Evolutionary conservation across 2,797 vertebrate genomes (phyloP).

Genomic region (Intellagama lesueurii): DNA sequence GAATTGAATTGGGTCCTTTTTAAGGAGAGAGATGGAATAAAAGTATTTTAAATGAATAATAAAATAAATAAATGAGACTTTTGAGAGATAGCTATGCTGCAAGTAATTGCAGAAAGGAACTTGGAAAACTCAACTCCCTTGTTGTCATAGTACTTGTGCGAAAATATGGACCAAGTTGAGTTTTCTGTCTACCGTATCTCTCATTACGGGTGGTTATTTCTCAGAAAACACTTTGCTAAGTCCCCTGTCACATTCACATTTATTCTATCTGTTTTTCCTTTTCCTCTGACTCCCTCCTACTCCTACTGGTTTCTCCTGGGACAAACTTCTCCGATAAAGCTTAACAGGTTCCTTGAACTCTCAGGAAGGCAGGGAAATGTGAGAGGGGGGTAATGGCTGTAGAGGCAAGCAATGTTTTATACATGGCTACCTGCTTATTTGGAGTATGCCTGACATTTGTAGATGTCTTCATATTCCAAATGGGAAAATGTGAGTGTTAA

Average conservation of each 20-base stretch:
- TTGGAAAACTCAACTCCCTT: background rate
- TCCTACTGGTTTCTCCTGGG: too few relatives aligned
- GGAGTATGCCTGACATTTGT: background rate
- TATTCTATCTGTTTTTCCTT: too few relatives aligned
- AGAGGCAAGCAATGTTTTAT: background rate
- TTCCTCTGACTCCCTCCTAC: too few relatives aligned
- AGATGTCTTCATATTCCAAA: too few relatives aligned
- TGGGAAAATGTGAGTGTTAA: too few relatives aligned
- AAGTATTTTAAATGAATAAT: background rate
- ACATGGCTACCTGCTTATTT: background rate
- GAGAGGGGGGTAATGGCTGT: background rate
- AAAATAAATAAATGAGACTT: background rate
- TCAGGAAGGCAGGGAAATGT: background rate
- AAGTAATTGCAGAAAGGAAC: background rate
- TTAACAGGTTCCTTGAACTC: background rate
- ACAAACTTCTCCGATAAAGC: too few relatives aligned
- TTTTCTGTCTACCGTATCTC: too few relatives aligned
- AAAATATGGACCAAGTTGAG: background rate
- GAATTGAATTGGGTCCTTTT: background rate
- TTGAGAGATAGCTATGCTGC: background rate
- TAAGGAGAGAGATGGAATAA: background rate
- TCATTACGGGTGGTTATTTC: too few relatives aligned
- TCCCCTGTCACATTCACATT: too few relatives aligned
- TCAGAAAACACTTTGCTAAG: too few relatives aligned
- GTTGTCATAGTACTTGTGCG: background rate